Evolutionary conservation across 1,140 invertebrate genomes (phyloP).

Genomic region (Zophobas morio): DNA sequence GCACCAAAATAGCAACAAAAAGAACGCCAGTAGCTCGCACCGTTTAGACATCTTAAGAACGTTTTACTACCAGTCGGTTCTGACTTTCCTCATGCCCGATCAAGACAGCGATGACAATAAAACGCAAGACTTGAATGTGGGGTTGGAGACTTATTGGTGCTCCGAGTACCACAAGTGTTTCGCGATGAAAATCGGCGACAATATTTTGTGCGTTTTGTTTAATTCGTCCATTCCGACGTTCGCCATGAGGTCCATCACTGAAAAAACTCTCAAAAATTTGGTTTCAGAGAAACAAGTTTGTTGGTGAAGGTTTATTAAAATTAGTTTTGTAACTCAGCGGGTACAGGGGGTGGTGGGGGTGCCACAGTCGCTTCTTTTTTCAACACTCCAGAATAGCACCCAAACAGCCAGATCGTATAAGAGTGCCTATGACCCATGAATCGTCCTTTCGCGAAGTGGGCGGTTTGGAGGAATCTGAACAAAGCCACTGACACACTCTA

Average conservation of each 20-base stretch:
- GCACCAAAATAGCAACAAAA: constrained; percentile 69
- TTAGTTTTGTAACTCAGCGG: constrained; percentile 50
- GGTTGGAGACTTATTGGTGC: constrained; percentile 84
- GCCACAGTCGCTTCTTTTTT: constrained; percentile 42
- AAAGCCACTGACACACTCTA: constrained; percentile 51
- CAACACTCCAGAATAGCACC: constrained; percentile 48
- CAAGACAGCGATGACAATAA: constrained; percentile 53
- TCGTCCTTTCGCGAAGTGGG: constrained; percentile 53
- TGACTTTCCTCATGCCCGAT: constrained; percentile 64
- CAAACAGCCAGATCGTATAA: constrained; percentile 61
- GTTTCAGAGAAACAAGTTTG: constrained; percentile 70
- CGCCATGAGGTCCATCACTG: constrained; percentile 74
- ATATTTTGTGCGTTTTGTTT: constrained; percentile 80
- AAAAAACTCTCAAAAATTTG: constrained; percentile 70
- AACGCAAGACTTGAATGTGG: constrained; percentile 60
- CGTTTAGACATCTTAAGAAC: constrained; percentile 79
- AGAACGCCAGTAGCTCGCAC: constrained; percentile 72
- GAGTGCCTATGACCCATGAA: constrained; percentile 52
- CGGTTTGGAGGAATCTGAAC: constrained; percentile 61
- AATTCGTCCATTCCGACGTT: constrained; percentile 77
- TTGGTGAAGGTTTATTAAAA: constrained; percentile 65
- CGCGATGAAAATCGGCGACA: constrained; percentile 73
- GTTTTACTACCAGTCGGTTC: constrained; percentile 78
- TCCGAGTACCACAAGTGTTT: constrained; percentile 90
- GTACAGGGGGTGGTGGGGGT: constrained; percentile 40